Evolutionary conservation across 1,140 invertebrate genomes (phyloP), one percentile per base, ranked within the genome.

Genomic region (Diploscapter pachys): DNA sequence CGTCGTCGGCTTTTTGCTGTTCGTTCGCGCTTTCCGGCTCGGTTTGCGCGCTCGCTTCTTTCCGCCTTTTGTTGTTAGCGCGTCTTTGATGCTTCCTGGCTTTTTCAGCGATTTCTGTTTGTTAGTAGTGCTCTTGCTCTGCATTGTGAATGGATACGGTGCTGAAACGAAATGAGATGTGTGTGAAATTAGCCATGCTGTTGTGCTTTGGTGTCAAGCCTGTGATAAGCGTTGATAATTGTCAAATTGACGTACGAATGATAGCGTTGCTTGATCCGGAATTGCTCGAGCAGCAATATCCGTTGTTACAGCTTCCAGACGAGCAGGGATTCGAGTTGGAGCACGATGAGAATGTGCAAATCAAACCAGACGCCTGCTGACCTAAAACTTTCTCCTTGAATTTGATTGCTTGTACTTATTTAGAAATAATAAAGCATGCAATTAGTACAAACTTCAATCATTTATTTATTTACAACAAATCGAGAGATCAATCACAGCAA

Each of bases 261-360:
- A 74, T 69, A 5, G 72, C 53, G n/a, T 6, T 5, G 49, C 48
- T 51, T 13, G 65, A 68, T 53, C 64, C 64, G 54, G 73, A 74
- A 48, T 66, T 55, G 50, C 62, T 59, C 11, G 75, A 81, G 73
- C 80, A 81, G 63, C 81, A 83, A 63, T 85, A 81, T 68, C 83
- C 82, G 67, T 85, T 84, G 78, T 86, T 83, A 70, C 82, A 83
- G 59, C 75, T 83, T 71, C 84, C 84, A 50, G 72, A 63, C 48
- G 69, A 73, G 75, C 84, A 84, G 11, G 84, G 82, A 54, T 77
- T 79, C 5, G 66, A 71, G 76, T 74, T 71, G 62, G 53, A 71
- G 80, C 82, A 75, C 71, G 79, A 76, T 48, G 82, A 72, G 75
- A 75, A 83, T 48, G 83, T 85, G 66, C 82, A 83, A 49, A 84